Percentiles rank a stretch among this genome's conserved stretches.
These are phyloP conservation scores for Lithodes maja DNA, from an alignment of 2,888 invertebrate genomes.

Conservation along the genomic window DNA sequence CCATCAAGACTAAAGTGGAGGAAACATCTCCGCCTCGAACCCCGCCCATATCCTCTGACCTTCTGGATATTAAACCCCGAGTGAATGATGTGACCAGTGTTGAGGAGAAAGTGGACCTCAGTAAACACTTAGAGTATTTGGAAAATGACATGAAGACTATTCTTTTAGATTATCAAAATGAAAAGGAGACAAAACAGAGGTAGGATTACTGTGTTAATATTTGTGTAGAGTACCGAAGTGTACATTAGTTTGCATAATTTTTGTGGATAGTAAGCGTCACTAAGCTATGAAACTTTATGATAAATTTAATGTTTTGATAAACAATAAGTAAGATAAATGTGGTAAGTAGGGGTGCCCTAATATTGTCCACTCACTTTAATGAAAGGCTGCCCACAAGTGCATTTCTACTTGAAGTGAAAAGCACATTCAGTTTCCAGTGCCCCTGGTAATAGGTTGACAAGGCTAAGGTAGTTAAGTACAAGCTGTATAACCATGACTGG, in stretches of 20 bases:
- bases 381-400: no score
- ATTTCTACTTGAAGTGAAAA: no score
- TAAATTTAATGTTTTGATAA: background rate
- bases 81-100: constrained; percentile 53
- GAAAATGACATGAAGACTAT: constrained; percentile 68
- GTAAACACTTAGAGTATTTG: constrained; percentile 66
- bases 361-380: no score
- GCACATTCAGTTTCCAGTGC: no score
- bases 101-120: constrained; percentile 66
- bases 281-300: background rate
- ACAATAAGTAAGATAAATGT: background rate
- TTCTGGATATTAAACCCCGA: constrained; percentile 49
- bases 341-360: no score
- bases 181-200: constrained; percentile 69
- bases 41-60: constrained; percentile 30
- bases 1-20: constrained; percentile 31
- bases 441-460: no score
- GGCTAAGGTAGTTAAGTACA: no score
- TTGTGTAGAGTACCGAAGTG: no score
- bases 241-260: background rate
- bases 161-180: constrained; percentile 62
- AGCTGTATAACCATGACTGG: no score
- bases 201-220: constrained; percentile 29
- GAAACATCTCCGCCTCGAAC: constrained; percentile 20
- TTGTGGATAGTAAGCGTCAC: background rate